Evolutionary conservation across 2,113 vertebrate genomes (phyloP).

Genomic region (Chrysemys picta): DNA sequence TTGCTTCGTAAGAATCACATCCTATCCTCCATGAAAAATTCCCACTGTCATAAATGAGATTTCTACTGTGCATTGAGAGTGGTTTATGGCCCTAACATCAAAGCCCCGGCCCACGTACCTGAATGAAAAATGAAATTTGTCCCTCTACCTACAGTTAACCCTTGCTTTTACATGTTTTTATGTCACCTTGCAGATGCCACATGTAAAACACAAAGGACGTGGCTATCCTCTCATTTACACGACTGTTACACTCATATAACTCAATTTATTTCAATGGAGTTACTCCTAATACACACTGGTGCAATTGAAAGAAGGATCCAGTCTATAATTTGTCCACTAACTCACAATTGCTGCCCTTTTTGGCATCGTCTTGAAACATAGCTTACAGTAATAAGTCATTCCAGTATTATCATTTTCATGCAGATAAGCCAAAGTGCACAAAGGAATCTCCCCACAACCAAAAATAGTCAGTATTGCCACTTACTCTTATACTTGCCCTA

Average conservation of each 20-base stretch:
- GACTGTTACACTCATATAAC: not conserved
- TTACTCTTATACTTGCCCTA: not conserved
- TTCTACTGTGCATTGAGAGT: not conserved
- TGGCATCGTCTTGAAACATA: not conserved
- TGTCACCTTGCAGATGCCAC: not conserved
- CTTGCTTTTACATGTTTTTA: not conserved
- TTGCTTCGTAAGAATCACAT: not conserved
- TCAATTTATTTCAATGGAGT: not conserved
- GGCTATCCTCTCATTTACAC: not conserved
- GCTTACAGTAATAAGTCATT: not conserved
- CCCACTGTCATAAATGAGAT: not conserved
- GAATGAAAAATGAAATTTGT: not conserved
- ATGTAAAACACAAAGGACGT: not conserved
- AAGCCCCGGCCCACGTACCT: fast-evolving
- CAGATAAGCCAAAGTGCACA: not conserved
- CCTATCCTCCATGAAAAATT: not conserved
- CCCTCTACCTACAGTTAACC: not conserved
- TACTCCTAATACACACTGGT: not conserved
- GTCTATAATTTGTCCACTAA: not conserved
- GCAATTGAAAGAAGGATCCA: not conserved
- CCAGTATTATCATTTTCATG: not conserved
- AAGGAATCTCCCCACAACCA: not conserved
- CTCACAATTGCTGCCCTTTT: not conserved
- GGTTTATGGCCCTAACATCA: not conserved
- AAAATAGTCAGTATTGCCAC: not conserved